Percentiles rank a stretch among this genome's conserved stretches.
Evolutionary conservation across 2,888 invertebrate species (phyloP).

Genomic region (Leptinotarsa peninsularis): DNA sequence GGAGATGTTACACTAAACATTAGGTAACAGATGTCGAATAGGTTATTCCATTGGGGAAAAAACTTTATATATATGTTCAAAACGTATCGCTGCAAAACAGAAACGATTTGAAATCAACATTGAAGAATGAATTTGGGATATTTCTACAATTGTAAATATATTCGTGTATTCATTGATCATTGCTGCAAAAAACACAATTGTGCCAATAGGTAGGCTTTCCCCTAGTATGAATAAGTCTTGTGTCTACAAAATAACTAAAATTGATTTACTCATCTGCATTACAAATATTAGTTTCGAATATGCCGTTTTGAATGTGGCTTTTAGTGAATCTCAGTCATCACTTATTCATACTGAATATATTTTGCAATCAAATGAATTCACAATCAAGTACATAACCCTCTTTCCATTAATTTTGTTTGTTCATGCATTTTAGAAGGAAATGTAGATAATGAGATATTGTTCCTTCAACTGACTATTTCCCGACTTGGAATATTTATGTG

Average conservation of each 20-base stretch:
- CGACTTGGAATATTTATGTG: not conserved
- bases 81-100: not conserved
- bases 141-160: not conserved
- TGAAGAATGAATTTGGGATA: too few relatives aligned
- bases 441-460: slow-evolving; percentile 3
- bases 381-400: not conserved
- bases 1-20: slow-evolving; percentile 15
- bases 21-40: slow-evolving; percentile 5
- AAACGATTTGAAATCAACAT: too few relatives aligned
- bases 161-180: not conserved
- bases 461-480: not conserved
- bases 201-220: not conserved
- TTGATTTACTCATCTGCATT: too few relatives aligned
- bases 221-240: slow-evolving; percentile 1
- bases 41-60: not conserved
- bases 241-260: too few relatives aligned
- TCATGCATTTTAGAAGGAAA: not conserved
- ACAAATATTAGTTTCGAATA: too few relatives aligned
- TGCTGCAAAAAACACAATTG: not conserved
- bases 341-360: slow-evolving; percentile 11
- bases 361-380: not conserved
- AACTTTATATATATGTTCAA: not conserved
- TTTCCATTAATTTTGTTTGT: not conserved
- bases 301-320: too few relatives aligned
- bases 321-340: not conserved